phyloP scores from a whole-genome alignment of 1,140 invertebrate species.

The Bombus superbus region DNA sequence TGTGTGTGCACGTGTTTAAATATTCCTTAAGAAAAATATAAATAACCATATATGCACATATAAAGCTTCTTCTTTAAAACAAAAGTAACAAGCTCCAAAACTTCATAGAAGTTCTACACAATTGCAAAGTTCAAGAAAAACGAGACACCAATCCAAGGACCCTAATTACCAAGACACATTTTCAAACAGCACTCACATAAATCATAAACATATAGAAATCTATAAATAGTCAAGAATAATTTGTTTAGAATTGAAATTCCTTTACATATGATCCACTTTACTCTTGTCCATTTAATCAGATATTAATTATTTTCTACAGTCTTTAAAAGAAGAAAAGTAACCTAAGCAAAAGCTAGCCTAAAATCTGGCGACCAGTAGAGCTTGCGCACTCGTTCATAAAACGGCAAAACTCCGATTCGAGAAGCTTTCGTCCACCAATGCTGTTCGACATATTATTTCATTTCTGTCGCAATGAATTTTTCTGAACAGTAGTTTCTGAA shows the following conservation, averaged over 20 bases:
- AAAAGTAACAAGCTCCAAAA: not conserved
- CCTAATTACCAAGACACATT: not conserved
- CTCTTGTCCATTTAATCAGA: not conserved
- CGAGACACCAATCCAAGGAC: no score
- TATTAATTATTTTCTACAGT: not conserved
- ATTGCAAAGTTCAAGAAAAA: not conserved
- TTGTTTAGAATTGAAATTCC: not conserved
- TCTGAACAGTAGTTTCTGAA: not conserved
- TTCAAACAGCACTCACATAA: not conserved
- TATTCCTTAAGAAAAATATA: not conserved
- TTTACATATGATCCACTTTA: not conserved
- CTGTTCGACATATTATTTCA: conserved; percentile 25
- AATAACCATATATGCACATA: not conserved
- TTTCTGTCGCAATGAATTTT: not conserved
- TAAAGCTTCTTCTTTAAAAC: no score
- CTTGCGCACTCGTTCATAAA: conserved; percentile 9
- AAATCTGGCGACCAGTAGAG: not conserved
- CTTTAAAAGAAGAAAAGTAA: not conserved
- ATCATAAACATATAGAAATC: not conserved
- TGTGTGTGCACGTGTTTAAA: no score
- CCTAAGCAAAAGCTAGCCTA: not conserved
- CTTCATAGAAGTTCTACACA: not conserved
- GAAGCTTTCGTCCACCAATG: not conserved
- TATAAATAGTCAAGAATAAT: not conserved
- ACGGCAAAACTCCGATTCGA: not conserved